Evolutionary conservation across 2,797 vertebrate genomes (phyloP).

Genomic region (Antennarius maculatus): DNA sequence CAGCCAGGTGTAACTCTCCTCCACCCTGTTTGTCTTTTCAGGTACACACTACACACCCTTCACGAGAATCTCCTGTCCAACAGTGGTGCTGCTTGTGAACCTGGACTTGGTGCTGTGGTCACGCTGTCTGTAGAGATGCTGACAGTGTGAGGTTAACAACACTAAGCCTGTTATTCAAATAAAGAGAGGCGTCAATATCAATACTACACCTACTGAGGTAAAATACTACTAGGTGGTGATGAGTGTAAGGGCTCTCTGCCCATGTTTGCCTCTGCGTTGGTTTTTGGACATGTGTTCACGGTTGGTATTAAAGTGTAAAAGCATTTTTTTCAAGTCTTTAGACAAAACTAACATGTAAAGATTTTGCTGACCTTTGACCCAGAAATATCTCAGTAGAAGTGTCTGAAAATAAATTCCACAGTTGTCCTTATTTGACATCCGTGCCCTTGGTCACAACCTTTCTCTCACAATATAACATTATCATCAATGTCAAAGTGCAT

Average conservation of each 20-base stretch:
- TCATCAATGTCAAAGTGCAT: too few species aligned
- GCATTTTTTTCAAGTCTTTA: background rate
- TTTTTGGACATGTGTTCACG: background rate
- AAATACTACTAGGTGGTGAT: slow-evolving; percentile 6
- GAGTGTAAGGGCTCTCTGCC: background rate
- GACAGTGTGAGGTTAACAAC: slow-evolving; percentile 53
- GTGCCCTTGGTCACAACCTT: too few species aligned
- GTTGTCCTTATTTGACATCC: too few species aligned
- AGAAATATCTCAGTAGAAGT: background rate
- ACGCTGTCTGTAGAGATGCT: slow-evolving; percentile 19
- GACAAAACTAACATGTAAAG: background rate
- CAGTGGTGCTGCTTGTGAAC: slow-evolving; percentile 8
- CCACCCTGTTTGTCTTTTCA: slow-evolving; percentile 62
- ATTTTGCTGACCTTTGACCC: too few species aligned
- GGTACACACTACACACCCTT: slow-evolving; percentile 47
- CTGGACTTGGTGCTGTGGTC: slow-evolving; percentile 19
- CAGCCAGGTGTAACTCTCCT: slow-evolving; percentile 43
- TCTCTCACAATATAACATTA: too few species aligned
- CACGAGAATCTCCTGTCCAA: slow-evolving; percentile 24
- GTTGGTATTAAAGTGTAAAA: background rate
- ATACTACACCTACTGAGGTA: slow-evolving; percentile 5
- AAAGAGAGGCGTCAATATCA: slow-evolving; percentile 12
- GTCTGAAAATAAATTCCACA: background rate
- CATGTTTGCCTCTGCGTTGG: background rate
- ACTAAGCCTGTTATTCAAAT: slow-evolving; percentile 44